These are phyloP conservation scores for Eulithis testata DNA, from an alignment of 2,888 invertebrate species.

Conservation along the genomic window DNA sequence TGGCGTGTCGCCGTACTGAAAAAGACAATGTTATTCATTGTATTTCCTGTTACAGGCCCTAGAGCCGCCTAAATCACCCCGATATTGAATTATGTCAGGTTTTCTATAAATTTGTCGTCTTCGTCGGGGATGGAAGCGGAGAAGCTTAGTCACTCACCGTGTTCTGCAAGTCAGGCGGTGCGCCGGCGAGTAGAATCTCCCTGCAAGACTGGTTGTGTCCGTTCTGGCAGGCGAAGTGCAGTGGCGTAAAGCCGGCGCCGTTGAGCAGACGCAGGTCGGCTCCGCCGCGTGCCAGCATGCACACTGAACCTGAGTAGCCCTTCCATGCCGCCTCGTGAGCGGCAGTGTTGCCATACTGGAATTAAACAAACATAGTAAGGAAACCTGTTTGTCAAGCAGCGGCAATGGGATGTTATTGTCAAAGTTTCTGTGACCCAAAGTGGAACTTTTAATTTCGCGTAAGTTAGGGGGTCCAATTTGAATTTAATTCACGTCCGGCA, in stretches of 20 bases:
- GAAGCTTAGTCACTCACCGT: constrained; percentile 85
- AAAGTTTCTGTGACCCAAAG: no score
- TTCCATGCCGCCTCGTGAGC: constrained; percentile 98
- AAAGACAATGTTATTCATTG: constrained; percentile 1
- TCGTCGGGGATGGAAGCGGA: no score
- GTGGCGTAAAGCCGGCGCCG: constrained; percentile 95
- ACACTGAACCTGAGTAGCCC: constrained; percentile 91
- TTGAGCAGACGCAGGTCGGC: constrained; percentile 88
- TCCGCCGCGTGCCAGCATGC: constrained; percentile 88
- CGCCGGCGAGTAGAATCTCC: constrained; percentile 93
- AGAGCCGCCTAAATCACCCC: no score
- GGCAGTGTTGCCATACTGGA: constrained; percentile 96
- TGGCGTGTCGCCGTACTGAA: constrained; percentile 96
- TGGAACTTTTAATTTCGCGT: no score
- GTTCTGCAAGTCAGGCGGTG: constrained; percentile 95
- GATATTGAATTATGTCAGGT: no score
- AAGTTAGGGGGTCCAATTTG: no score
- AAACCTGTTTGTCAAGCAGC: no score
- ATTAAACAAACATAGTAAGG: not conserved
- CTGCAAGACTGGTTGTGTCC: constrained; percentile 98
- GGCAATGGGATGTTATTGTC: no score
- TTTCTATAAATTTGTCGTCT: no score
- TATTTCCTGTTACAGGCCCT: not conserved
- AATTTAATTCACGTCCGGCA: no score
- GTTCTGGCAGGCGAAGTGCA: constrained; percentile 97